Base-by-base conservation (phyloP, 2,113 vertebrate genomes). In the Australoheros scitulus region DNA sequence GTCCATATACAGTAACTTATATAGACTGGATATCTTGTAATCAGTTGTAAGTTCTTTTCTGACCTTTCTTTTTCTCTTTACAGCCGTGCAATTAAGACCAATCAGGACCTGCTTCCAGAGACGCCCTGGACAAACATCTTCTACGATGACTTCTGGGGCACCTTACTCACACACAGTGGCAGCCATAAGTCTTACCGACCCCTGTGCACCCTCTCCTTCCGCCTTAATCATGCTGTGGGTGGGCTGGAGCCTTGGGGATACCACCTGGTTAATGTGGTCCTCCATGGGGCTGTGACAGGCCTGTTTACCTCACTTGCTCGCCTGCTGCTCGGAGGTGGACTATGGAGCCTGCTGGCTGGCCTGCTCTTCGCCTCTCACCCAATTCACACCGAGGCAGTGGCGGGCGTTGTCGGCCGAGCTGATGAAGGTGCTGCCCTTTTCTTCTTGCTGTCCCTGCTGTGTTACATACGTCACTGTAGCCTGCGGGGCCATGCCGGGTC, bases 131-230 rank as follows among this genome's bases (percentile, higher is more conserved):
- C 92, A 6, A 98, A 99, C 75, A 97, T 99, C 92, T 99, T 99
- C 96, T 99, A 98, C 87, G 97, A 99, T 87, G 98, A 99, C 92
- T 99, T 99, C 82, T 99, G 98, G 98, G 98, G 98, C 20, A 99
- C 98, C 0, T 94, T 98, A 41, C 97, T 99, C 65, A 99, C 98
- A 1, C 98, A 99, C 96, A 99, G 97, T 11, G 98, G 98, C 81
- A 99, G 98, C 93, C 98, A 99, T 94, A 99, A 99, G 95, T 99
- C 98, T 13, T 99, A 98, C 93, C 94, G 98, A 68, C 98, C 98
- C 1, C 96, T 99, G 91, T 99, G 98, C 89, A 99, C 98, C 0
- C 97, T 99, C 34, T 99, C 98, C 82, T 99, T 99, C 91, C 98
- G 98, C 76, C 95, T 99, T 61, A 99, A 99, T 94, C 96, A 97